phyloP scores from a whole-genome alignment of 2,113 vertebrate species.

The Hoplias malabaricus region DNA sequence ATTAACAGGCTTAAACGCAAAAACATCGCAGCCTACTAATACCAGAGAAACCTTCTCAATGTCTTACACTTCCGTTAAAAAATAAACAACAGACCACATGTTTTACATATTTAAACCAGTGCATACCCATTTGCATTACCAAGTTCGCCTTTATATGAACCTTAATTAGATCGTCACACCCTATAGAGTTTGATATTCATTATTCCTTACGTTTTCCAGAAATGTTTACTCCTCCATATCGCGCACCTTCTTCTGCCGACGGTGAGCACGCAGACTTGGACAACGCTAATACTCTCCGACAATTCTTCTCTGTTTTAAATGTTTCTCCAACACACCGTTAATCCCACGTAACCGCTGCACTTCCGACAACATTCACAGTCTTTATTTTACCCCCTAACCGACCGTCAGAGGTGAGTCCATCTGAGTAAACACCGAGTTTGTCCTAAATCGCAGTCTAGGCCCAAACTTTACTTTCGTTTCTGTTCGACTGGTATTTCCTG shows the following conservation, averaged over 20 bases:
- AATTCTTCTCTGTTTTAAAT: neutral
- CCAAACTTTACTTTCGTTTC: slow-evolving; percentile 25
- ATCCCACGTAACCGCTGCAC: neutral
- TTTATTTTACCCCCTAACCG: neutral
- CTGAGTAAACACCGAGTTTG: neutral
- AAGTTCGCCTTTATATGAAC: no score
- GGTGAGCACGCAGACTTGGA: neutral
- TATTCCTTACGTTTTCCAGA: neutral
- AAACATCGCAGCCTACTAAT: neutral
- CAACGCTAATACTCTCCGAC: neutral
- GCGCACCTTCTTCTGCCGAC: neutral
- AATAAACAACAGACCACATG: neutral
- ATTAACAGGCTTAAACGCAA: neutral
- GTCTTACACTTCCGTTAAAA: neutral
- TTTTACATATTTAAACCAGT: no score
- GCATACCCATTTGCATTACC: no score
- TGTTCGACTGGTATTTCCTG: slow-evolving; percentile 15
- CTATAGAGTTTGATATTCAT: no score
- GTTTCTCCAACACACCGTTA: no score
- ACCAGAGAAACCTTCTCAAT: neutral
- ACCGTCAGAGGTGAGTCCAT: neutral
- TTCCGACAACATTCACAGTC: neutral
- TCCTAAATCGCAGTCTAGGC: neutral
- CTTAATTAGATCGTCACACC: no score
- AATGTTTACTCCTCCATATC: neutral